A percentile compares a stretch with the other conserved stretches of the same genome.
Conservation (phyloP, 2,888 invertebrate species). For the Drosophila trichaetosa region DNA sequence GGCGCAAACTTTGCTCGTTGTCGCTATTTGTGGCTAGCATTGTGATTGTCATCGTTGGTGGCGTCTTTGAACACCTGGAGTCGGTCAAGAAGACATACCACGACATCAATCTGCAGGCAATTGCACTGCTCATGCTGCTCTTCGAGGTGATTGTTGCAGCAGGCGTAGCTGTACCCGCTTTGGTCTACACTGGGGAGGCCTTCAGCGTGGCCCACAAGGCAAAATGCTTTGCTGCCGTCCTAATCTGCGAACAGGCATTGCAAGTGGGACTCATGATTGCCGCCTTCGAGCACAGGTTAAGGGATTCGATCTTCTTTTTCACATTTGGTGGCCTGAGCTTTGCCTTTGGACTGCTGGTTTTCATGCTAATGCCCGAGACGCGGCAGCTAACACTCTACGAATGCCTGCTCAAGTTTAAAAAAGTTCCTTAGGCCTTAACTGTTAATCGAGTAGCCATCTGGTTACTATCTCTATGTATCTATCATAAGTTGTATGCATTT, state of each 20-base stretch:
- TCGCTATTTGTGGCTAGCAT: constrained; percentile 76
- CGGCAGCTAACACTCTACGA: constrained; percentile 74
- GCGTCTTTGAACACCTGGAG: constrained; percentile 77
- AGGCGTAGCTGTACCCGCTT: constrained; percentile 78
- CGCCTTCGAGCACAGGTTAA: constrained; percentile 60
- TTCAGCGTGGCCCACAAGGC: constrained; percentile 78
- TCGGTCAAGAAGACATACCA: constrained; percentile 57
- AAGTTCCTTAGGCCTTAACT: constrained; percentile 57
- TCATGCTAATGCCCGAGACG: constrained; percentile 82
- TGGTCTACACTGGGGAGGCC: constrained; percentile 82
- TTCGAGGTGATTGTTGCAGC: constrained; percentile 77
- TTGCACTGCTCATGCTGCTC: constrained; percentile 73
- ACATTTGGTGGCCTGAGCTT: constrained; percentile 75
- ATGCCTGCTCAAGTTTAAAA: constrained; percentile 78
- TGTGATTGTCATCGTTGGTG: constrained; percentile 78
- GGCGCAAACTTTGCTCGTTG: constrained; percentile 71
- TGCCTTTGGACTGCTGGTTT: constrained; percentile 69
- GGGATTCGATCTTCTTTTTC: constrained; percentile 74
- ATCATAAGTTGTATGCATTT: constrained; percentile 37
- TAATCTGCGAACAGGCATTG: constrained; percentile 74
- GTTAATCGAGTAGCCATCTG: constrained; percentile 7
- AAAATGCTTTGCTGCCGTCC: constrained; percentile 69
- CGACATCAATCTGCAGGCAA: constrained; percentile 69
- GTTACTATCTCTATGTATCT: constrained; percentile 19
- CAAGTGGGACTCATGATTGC: constrained; percentile 72